phyloP scores from a whole-genome alignment of 1,140 invertebrate genomes.

The Helicoverpa zea region DNA sequence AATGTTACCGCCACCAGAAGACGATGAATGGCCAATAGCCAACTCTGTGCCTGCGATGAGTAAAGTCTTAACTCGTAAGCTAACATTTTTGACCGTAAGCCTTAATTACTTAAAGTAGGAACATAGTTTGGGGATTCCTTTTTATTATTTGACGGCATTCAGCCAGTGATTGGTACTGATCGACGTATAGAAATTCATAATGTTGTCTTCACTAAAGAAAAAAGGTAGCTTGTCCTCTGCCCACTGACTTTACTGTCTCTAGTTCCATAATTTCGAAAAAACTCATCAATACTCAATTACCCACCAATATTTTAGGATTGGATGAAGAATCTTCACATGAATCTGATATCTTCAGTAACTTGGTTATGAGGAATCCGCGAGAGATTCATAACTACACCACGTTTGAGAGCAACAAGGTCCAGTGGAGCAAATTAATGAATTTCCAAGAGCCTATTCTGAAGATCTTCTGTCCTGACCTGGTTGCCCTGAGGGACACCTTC shows the following conservation, averaged over 20 bases:
- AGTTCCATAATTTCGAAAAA: too few species aligned
- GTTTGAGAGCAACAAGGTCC: slow-evolving; percentile 82
- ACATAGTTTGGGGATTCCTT: too few species aligned
- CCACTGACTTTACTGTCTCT: too few species aligned
- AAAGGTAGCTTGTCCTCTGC: too few species aligned
- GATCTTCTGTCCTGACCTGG: slow-evolving; percentile 84
- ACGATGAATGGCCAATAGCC: slow-evolving; percentile 61
- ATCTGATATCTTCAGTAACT: slow-evolving; percentile 70
- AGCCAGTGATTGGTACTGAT: too few species aligned
- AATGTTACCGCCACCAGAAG: slow-evolving; percentile 73
- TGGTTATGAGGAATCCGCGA: slow-evolving; percentile 68
- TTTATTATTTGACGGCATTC: too few species aligned
- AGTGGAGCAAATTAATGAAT: slow-evolving; percentile 85
- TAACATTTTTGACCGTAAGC: background rate
- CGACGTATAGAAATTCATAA: too few species aligned
- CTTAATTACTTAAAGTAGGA: too few species aligned
- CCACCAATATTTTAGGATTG: background rate
- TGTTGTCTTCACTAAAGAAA: too few species aligned
- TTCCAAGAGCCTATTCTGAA: slow-evolving; percentile 83
- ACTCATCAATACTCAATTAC: background rate
- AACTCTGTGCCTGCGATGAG: slow-evolving; percentile 19
- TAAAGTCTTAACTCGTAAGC: background rate
- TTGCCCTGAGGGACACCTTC: slow-evolving; percentile 85
- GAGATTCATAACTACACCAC: slow-evolving; percentile 75
- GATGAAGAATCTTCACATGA: slow-evolving; percentile 60